Evolutionary conservation across 1,140 invertebrate genomes (phyloP), one percentile per base, ranked within the genome.

Genomic region (Drosophila tristis): DNA sequence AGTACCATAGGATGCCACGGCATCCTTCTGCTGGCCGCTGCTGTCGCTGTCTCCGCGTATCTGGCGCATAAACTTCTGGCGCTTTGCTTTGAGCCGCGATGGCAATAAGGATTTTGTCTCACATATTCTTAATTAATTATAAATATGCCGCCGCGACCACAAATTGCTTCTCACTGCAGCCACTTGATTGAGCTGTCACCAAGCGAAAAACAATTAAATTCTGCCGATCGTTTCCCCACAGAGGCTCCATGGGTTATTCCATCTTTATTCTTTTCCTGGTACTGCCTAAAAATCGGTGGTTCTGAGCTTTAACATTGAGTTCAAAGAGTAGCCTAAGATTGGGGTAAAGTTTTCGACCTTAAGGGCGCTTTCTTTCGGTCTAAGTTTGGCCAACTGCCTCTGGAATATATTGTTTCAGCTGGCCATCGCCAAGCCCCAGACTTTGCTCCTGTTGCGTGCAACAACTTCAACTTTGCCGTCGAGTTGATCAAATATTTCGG

Each of bases 51-150:
- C 16, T 16, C 16, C 16, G 16, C 16, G 16, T 16, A 16, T 16
- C 16, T 16, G 20, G 20, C 13, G 45, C 74, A 62, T 75, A 62
- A 76, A 77, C 73, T 77, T 49, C 47, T 50, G 50, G 23, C 45
- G 49, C 44, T 44, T 53, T 67, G 56, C 73, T 86, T 74, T 55
- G 16, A 16, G 16, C 16, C 16, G 0, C 16, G 16, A 16, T 16
- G 16, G 16, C 16, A 16, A 16, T 16, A 15, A 26, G 11, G 65
- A 56, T 49, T 45, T 66, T 84, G 79, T 49, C 60, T 48, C 50
- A 66, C 57, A 70, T 74, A 67, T 49, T 47, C 78, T 79, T 87
- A 89, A 87, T 87, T 87, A 80, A 87, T 87, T 66, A 89, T 89
- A 87, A 84, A 86, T 82, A 86, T 86, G 4, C 4, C 2, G 43